phyloP scores from a whole-genome alignment of 2,888 invertebrate genomes.

The Venusia cambrica region DNA sequence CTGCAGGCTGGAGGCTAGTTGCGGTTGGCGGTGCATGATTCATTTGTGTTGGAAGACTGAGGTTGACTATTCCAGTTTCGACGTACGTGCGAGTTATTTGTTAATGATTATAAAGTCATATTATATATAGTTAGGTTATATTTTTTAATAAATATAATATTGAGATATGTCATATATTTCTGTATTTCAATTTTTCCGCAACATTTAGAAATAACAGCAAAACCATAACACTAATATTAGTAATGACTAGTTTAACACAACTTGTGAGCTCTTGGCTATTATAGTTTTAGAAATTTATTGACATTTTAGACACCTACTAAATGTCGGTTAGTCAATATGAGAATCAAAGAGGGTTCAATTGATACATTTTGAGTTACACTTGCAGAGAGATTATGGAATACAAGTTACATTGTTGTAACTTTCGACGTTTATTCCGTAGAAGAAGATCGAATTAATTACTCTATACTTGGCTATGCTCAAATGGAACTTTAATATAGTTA shows the following conservation, averaged over 20 bases:
- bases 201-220: conserved; percentile 2
- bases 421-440: too few species aligned
- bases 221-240: conserved; percentile 6
- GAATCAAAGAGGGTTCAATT: too few species aligned
- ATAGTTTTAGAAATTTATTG: neutral
- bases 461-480: too few species aligned
- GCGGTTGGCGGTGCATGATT: conserved; percentile 59
- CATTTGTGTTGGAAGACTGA: conserved; percentile 78
- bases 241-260: conserved; percentile 39
- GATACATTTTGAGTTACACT: too few species aligned
- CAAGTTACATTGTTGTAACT: too few species aligned
- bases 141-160: conserved; percentile 82
- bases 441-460: too few species aligned
- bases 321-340: too few species aligned
- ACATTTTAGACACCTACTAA: too few species aligned
- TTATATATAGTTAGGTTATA: conserved; percentile 82
- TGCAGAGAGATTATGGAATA: too few species aligned
- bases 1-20: conserved; percentile 30
- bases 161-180: conserved; percentile 76
- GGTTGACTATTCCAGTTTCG: conserved; percentile 78
- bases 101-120: conserved; percentile 81
- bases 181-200: conserved; percentile 44
- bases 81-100: conserved; percentile 78
- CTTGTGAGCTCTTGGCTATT: conserved; percentile 6
- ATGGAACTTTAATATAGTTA: too few species aligned